Percentiles rank a stretch among this genome's conserved stretches.
Conservation (phyloP, 2,888 invertebrate species). For the Parnassius glacialis region DNA sequence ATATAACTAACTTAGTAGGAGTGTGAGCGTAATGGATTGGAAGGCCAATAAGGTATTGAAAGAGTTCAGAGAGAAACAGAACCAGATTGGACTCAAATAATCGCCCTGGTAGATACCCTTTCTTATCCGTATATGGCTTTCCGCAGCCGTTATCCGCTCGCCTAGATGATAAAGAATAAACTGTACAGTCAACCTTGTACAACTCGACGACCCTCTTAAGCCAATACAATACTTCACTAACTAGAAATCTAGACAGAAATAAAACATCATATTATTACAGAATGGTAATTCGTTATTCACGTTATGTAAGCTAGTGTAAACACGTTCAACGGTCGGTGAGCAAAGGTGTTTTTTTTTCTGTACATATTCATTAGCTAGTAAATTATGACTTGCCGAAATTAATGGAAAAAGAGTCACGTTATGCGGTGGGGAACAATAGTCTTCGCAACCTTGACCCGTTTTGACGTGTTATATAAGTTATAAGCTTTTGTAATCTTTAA, state of each 20-base stretch:
- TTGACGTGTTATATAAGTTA: conserved; percentile 25
- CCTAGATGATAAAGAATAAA: too few relatives aligned
- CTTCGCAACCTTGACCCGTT: conserved; percentile 42
- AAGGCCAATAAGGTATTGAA: too few relatives aligned
- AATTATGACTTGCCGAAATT: conserved; percentile 44
- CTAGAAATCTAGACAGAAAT: too few relatives aligned
- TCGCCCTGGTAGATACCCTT: too few relatives aligned
- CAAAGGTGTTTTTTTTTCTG: conserved; percentile 30
- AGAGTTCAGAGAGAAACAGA: too few relatives aligned
- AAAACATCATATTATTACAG: background rate
- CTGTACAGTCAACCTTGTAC: too few relatives aligned
- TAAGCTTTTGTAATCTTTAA: conserved; percentile 21
- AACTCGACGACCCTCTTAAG: too few relatives aligned
- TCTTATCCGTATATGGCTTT: too few relatives aligned
- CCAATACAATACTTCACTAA: too few relatives aligned
- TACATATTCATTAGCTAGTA: conserved; percentile 42
- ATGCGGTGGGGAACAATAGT: conserved; percentile 41
- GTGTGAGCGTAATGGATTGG: conserved; percentile 13
- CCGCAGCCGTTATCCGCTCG: too few relatives aligned
- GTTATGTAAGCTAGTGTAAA: conserved; percentile 9
- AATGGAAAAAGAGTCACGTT: conserved; percentile 43
- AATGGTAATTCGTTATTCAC: conserved; percentile 12
- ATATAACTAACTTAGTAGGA: conserved; percentile 5
- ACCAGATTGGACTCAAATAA: too few relatives aligned
- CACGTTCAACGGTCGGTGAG: conserved; percentile 19